phyloP scores from a whole-genome alignment of 2,797 vertebrate species.

The Poeciliopsis infans region DNA sequence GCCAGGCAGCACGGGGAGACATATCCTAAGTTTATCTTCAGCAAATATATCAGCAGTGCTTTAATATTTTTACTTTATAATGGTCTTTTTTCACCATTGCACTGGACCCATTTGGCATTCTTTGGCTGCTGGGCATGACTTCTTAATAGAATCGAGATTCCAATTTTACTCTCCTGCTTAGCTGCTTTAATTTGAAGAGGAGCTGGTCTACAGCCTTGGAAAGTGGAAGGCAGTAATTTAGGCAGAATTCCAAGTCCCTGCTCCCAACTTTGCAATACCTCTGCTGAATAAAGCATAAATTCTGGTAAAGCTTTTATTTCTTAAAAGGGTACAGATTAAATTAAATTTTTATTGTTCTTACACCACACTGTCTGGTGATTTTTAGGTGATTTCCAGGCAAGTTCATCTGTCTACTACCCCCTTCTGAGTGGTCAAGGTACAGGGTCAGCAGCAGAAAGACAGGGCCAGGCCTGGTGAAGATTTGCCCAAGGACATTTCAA shows the following conservation, averaged over 20 bases:
- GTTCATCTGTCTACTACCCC: constrained; percentile 52
- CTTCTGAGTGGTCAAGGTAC: constrained; percentile 62
- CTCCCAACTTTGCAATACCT: constrained; percentile 59
- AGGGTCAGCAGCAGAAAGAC: constrained; percentile 48
- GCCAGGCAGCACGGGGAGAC: constrained; percentile 75
- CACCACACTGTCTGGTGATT: constrained; percentile 47
- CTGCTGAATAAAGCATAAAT: constrained; percentile 73
- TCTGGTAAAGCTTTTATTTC: constrained; percentile 65
- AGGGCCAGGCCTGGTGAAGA: constrained; percentile 42
- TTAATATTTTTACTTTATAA: constrained; percentile 81
- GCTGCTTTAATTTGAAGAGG: constrained; percentile 82
- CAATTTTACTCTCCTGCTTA: constrained; percentile 81
- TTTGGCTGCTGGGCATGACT: constrained; percentile 80
- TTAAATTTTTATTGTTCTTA: constrained; percentile 38
- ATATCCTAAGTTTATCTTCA: constrained; percentile 82
- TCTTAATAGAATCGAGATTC: constrained; percentile 84
- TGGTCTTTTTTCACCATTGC: constrained; percentile 74
- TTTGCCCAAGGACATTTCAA: constrained; percentile 72
- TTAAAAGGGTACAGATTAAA: constrained; percentile 65
- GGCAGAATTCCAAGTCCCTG: constrained; percentile 50
- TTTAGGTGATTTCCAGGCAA: constrained; percentile 25
- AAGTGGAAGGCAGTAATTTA: constrained; percentile 76
- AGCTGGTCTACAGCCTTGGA: constrained; percentile 71
- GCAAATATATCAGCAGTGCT: constrained; percentile 78
- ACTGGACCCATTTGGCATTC: constrained; percentile 80